Conservation (phyloP, 2,113 vertebrate genomes). For the Eretmochelys imbricata region DNA sequence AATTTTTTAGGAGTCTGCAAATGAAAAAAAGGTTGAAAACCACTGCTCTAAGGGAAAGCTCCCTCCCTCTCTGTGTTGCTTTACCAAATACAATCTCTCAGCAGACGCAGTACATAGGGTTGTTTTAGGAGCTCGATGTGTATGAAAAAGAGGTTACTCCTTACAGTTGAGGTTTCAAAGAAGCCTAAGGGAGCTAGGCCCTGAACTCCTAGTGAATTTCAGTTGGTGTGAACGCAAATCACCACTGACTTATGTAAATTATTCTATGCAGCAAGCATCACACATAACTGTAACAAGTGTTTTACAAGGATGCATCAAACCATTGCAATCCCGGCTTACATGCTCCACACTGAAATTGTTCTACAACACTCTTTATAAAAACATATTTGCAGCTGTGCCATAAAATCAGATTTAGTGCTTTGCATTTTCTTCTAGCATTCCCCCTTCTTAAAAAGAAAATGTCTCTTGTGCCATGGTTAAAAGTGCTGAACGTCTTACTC, state of each 20-base stretch:
- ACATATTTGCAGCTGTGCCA: neutral
- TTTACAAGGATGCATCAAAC: neutral
- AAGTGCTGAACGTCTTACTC: neutral
- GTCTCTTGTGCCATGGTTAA: neutral
- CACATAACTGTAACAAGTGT: rapidly evolving
- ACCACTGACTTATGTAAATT: neutral
- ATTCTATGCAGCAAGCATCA: rapidly evolving
- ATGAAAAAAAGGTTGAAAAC: neutral
- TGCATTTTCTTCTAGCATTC: neutral
- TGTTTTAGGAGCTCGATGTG: rapidly evolving
- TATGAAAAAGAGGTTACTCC: rapidly evolving
- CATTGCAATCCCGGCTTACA: neutral
- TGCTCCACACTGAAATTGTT: rapidly evolving
- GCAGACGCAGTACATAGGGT: rapidly evolving
- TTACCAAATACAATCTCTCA: neutral
- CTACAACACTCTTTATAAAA: neutral
- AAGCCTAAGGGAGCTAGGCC: neutral
- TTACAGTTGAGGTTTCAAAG: neutral
- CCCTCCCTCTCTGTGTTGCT: neutral
- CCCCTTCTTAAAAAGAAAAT: neutral
- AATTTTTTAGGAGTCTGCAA: neutral
- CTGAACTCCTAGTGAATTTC: neutral
- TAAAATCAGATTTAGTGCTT: neutral
- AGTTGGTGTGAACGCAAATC: neutral
- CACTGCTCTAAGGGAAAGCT: neutral